Percentiles rank a stretch among this genome's conserved stretches.
These are phyloP conservation scores for Lingula anatina DNA, from an alignment of 2,888 invertebrate species.

Conservation along the genomic window DNA sequence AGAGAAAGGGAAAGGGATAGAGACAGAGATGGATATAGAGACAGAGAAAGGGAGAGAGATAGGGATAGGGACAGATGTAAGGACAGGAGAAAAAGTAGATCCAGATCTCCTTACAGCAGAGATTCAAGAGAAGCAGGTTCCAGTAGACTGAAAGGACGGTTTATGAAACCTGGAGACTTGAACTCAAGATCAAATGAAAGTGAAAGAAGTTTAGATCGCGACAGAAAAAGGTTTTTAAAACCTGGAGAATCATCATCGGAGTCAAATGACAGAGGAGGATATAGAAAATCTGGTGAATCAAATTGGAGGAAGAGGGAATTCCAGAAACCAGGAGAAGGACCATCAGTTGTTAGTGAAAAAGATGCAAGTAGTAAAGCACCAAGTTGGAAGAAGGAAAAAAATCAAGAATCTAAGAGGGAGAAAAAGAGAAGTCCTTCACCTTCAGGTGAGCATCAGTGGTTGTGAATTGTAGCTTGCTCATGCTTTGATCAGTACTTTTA, in stretches of 20 bases:
- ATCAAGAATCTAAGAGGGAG: slow-evolving; percentile 2
- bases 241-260: slow-evolving; percentile 4
- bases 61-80: no score
- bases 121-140: no score
- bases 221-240: slow-evolving; percentile 7
- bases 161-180: slow-evolving; percentile 18
- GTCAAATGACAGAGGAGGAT: neutral
- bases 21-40: no score
- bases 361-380: slow-evolving; percentile 7
- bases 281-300: neutral
- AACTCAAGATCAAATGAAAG: slow-evolving; percentile 6
- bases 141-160: slow-evolving; percentile 10
- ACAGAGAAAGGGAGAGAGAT: no score
- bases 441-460: neutral
- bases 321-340: slow-evolving; percentile 9
- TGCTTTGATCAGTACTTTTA: no score
- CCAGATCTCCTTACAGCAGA: no score
- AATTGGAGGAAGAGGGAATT: slow-evolving; percentile 4
- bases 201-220: neutral
- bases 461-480: no score
- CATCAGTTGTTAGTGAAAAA: neutral
- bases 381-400: slow-evolving; percentile 24
- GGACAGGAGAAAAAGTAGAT: no score
- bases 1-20: no score
- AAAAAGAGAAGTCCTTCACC: neutral